Percentiles rank a stretch among this genome's conserved stretches.
Conservation (phyloP, 2,113 vertebrate species). For the Alexandromys fortis region DNA sequence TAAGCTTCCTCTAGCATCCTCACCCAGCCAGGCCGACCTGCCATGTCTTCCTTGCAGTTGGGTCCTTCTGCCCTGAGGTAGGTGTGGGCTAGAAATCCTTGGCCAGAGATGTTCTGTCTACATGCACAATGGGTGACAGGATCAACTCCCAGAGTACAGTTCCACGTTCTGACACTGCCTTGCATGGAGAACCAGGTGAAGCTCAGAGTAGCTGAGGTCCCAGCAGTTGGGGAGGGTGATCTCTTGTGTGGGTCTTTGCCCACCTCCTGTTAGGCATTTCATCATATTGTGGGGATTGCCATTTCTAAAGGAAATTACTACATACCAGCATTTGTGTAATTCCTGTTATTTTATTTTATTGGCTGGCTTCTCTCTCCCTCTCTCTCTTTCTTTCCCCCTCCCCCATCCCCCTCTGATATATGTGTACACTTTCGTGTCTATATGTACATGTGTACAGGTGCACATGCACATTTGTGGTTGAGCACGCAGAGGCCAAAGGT, state of each 20-base stretch:
- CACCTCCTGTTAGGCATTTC: neutral
- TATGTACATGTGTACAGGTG: neutral
- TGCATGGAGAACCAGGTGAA: neutral
- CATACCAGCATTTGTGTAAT: neutral
- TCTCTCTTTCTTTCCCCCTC: neutral
- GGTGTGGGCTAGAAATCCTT: neutral
- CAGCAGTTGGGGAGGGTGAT: neutral
- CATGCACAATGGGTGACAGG: neutral
- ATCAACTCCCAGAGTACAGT: neutral
- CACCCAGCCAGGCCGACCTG: neutral
- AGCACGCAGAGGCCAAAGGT: neutral
- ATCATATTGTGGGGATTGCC: neutral
- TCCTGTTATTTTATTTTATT: neutral
- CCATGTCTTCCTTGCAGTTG: rapidly evolving
- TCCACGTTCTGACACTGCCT: neutral
- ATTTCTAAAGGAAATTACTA: neutral
- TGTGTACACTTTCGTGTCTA: neutral
- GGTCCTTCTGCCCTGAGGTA: neutral
- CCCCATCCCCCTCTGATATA: neutral
- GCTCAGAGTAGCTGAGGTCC: neutral
- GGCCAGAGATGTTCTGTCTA: neutral
- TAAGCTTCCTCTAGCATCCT: conserved; percentile 56
- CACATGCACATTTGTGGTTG: neutral
- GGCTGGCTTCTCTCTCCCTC: neutral
- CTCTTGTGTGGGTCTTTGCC: neutral